These are phyloP conservation scores for Urocitellus parryii DNA, from an alignment of 2,113 vertebrate genomes.

Conservation along the genomic window DNA sequence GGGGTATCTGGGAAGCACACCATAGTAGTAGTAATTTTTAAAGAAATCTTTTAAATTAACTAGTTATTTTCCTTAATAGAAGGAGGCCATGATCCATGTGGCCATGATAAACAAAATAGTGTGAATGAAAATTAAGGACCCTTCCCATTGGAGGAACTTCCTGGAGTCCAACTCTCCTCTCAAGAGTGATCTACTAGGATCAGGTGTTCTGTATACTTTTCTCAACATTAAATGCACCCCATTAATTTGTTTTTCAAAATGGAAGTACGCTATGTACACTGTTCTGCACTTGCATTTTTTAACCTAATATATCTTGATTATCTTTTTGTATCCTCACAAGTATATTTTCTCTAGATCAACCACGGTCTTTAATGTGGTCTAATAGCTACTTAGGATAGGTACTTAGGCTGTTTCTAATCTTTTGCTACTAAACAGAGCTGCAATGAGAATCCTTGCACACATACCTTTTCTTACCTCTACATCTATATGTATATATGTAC, in stretches of 20 bases:
- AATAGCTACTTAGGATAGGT: neutral
- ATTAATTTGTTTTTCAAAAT: neutral
- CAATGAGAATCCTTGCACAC: neutral
- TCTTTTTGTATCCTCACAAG: neutral
- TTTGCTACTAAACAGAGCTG: slow-evolving; percentile 29
- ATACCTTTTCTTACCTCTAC: neutral
- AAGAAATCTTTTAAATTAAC: neutral
- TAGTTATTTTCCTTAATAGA: neutral
- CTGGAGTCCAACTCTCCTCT: neutral
- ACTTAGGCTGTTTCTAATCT: slow-evolving; percentile 13
- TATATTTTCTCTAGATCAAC: neutral
- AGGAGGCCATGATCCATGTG: neutral
- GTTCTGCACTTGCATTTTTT: neutral
- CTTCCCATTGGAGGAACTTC: neutral
- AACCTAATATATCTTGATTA: neutral
- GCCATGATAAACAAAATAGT: neutral
- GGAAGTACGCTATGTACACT: neutral
- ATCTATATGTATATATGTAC: neutral
- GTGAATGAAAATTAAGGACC: slow-evolving; percentile 1
- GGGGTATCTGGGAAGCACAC: neutral
- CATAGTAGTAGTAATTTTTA: neutral
- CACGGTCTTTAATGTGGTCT: neutral
- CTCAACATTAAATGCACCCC: neutral
- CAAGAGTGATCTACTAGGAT: neutral
- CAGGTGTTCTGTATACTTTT: neutral